A percentile compares a stretch with the other conserved stretches of the same genome.
phyloP scores from a whole-genome alignment of 2,888 invertebrate genomes.

The Ditula angustiorana region DNA sequence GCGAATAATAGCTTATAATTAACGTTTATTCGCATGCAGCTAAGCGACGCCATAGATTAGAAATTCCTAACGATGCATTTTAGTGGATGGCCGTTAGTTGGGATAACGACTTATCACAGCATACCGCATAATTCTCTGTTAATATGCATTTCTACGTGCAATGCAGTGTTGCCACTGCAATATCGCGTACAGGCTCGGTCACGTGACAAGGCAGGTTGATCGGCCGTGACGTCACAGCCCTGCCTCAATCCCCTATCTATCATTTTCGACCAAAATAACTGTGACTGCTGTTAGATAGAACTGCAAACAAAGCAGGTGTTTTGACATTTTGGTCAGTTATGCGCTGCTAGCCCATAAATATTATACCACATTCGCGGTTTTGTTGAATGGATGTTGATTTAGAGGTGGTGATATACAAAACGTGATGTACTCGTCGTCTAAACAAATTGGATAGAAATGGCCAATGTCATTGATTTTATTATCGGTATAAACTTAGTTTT shows the following conservation, averaged over 20 bases:
- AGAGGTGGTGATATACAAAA: background rate
- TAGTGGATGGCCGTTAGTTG: constrained; percentile 5
- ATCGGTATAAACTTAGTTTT: too few relatives aligned
- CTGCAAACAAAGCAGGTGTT: constrained; percentile 3
- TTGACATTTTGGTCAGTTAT: constrained; percentile 22
- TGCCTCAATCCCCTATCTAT: constrained; percentile 33
- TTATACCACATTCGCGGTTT: constrained; percentile 27
- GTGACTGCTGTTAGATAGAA: background rate
- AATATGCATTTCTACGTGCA: constrained; percentile 29
- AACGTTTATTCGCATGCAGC: constrained; percentile 1
- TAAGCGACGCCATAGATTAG: constrained; percentile 25
- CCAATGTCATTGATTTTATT: too few relatives aligned
- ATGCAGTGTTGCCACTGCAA: constrained; percentile 19
- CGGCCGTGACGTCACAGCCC: constrained; percentile 33
- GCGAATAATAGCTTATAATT: background rate
- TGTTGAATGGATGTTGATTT: constrained; percentile 17
- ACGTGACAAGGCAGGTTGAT: constrained; percentile 37
- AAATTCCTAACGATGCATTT: constrained; percentile 31
- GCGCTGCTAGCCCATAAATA: constrained; percentile 27
- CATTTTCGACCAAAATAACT: constrained; percentile 32
- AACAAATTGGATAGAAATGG: too few relatives aligned
- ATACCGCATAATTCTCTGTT: constrained; percentile 37
- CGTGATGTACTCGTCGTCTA: too few relatives aligned
- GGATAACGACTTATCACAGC: constrained; percentile 32
- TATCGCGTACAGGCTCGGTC: constrained; percentile 33